These are phyloP conservation scores for Brevimyrus niger DNA, from an alignment of 2,113 vertebrate species.

Conservation along the genomic window DNA sequence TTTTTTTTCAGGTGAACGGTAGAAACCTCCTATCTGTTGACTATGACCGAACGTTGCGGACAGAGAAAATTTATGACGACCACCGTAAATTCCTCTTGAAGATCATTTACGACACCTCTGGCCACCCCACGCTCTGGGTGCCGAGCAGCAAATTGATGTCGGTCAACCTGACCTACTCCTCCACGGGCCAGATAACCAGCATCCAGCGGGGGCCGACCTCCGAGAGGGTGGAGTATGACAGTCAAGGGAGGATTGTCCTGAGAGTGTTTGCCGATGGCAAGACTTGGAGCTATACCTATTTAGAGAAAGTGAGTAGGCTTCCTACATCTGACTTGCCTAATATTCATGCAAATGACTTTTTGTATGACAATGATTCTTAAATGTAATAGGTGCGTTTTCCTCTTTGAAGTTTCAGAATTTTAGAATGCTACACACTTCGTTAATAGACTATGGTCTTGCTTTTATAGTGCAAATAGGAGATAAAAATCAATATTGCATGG, in stretches of 20 bases:
- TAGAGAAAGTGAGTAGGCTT: constrained; percentile 80
- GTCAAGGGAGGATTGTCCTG: constrained; percentile 83
- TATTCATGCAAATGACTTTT: background rate
- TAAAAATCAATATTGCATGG: background rate
- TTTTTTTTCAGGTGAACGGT: constrained; percentile 83
- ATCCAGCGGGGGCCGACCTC: constrained; percentile 86
- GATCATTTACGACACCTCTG: constrained; percentile 85
- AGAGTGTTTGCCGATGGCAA: constrained; percentile 92
- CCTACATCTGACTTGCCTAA: background rate
- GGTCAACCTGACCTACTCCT: constrained; percentile 88
- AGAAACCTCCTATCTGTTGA: constrained; percentile 97
- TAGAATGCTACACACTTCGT: background rate
- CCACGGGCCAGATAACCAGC: constrained; percentile 85
- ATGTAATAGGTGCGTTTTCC: background rate
- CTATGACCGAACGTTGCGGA: constrained; percentile 92
- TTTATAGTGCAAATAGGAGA: background rate
- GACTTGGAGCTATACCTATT: constrained; percentile 95
- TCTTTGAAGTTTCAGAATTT: background rate
- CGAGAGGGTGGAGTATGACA: constrained; percentile 85
- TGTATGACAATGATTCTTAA: too few species aligned
- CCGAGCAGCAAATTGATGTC: constrained; percentile 95
- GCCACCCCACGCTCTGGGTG: constrained; percentile 91
- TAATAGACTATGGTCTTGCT: background rate
- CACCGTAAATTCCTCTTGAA: constrained; percentile 96
- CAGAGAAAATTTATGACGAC: constrained; percentile 98